These are phyloP conservation scores for Chrysolina oricalcia DNA, from an alignment of 2,888 invertebrate genomes.

Conservation along the genomic window DNA sequence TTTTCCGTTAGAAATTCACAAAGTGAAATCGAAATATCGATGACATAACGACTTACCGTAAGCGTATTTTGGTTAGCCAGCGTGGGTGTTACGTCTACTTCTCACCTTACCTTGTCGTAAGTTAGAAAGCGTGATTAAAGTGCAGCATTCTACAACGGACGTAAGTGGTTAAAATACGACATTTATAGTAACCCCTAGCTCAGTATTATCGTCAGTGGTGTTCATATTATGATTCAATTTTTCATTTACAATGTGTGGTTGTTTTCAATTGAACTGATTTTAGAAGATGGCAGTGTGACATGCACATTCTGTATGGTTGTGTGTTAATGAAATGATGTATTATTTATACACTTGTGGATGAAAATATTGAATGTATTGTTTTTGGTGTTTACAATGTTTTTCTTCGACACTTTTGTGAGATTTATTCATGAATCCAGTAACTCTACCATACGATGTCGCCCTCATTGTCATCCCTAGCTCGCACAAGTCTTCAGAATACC, in stretches of 20 bases:
- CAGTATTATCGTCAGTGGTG: background rate
- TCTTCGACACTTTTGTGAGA: too few species aligned
- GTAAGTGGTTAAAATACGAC: background rate
- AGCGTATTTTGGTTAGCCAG: slow-evolving; percentile 3
- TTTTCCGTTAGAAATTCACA: background rate
- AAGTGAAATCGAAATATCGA: background rate
- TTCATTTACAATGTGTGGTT: background rate
- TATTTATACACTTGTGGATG: slow-evolving; percentile 16
- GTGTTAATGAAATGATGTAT: background rate
- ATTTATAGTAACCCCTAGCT: background rate
- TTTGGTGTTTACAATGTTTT: too few species aligned
- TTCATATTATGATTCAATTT: background rate
- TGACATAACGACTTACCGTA: slow-evolving; percentile 4
- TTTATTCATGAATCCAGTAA: too few species aligned
- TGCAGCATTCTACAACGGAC: slow-evolving; percentile 19
- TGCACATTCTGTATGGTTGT: background rate
- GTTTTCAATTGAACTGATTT: background rate
- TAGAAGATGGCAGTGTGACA: background rate
- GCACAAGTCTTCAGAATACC: too few species aligned
- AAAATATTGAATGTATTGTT: too few species aligned
- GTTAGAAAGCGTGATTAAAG: background rate
- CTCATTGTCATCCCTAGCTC: too few species aligned
- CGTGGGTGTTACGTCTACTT: background rate
- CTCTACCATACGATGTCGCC: too few species aligned
- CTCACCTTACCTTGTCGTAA: background rate